Base-by-base conservation (phyloP, 2,888 invertebrate genomes). In the Keiferia lycopersicella region DNA sequence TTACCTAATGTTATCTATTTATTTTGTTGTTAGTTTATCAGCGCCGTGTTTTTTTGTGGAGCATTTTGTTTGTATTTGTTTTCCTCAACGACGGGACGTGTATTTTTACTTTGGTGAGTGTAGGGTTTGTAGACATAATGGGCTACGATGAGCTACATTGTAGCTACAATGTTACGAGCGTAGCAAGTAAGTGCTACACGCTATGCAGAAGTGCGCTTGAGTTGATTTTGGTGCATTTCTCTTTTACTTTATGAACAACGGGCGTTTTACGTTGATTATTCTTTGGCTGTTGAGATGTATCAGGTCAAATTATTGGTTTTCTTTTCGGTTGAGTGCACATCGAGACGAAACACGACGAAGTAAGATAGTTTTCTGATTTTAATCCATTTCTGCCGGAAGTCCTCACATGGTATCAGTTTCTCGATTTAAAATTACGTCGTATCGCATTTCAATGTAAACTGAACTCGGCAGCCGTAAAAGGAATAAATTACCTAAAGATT, bases 1-100 rank as follows among this genome's bases (percentile, higher is more conserved):
- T 61, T 61, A 30, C 61, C 26, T 61, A 50, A 50, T 61, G 34
- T 45, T 60, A 41, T 41, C 48, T 61, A 48, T 61, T 61, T 34
- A 30, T 48, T 59, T 45, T 20, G 11, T 11, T n/a, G 59, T 63
- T 60, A 61, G 59, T 53, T 61, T 38, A 38, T 38, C 58, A 39
- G 38, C 39, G 38, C 6, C 34, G 26, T 53, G 16, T 18, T n/a
- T 45, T 51, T 11, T 53, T 53, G 26, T 22, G 6, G 22, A 53
- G 7, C 12, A 26, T 34, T 56, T 56, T 56, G n/a, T 56, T n/a
- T 16, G 16, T 12, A 18, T 51, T 22, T 51, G 8, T 22, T 51
- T 51, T 20, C n/a, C 7, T 34, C 34, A 26, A 26, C 41, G 12
- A 45, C 45, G n/a, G 8, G 45, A 53, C 48, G 48, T 53, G 18